Base-by-base conservation (phyloP, 2,113 vertebrate genomes). In the Dicaeum eximium region DNA sequence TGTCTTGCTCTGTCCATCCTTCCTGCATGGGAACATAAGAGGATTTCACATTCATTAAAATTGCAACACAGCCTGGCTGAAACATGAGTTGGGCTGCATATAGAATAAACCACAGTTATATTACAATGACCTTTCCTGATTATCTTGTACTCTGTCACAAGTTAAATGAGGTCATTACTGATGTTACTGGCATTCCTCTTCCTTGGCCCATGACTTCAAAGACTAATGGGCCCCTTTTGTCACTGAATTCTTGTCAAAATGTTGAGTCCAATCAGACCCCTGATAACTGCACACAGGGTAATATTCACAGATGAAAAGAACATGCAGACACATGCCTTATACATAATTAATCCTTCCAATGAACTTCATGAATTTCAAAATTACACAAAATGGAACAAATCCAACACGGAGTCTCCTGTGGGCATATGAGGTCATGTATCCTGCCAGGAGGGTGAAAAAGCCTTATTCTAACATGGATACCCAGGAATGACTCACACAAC, bases 151-250 rank as follows among this genome's bases (percentile, higher is more conserved):
- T 73, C 88, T 94, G 92, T 86, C 92, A 95, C 72, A 88, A 96
- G 95, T 92, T 94, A 96, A 96, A 94, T 90, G 95, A 97, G 96
- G 94, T 96, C 94, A 88, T 97, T 95, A 95, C 83, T 91, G 95
- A 97, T 97, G 92, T 91, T 95, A 42, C 94, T 92, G 74, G 91
- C 83, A 93, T 92, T 97, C 92, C 86, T 86, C 79, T 96, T 95
- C 92, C 70, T 92, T 74, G 92, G 93, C 87, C 91, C 88, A 74
- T 20, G 74, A 93, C 95, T 97, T 96, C 95, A 97, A 93, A 97
- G 95, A 90, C 50, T 90, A 82, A 90, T 45, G 67, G 93, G 85
- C 90, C 94, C 71, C 90, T 94, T 96, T 95, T 94, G 94, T 96
- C 96, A 94, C 91, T 94, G 95, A 95, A 80, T 94, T 86, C 93